Conservation (phyloP, 2,113 vertebrate species). For the Tor tambroides region DNA sequence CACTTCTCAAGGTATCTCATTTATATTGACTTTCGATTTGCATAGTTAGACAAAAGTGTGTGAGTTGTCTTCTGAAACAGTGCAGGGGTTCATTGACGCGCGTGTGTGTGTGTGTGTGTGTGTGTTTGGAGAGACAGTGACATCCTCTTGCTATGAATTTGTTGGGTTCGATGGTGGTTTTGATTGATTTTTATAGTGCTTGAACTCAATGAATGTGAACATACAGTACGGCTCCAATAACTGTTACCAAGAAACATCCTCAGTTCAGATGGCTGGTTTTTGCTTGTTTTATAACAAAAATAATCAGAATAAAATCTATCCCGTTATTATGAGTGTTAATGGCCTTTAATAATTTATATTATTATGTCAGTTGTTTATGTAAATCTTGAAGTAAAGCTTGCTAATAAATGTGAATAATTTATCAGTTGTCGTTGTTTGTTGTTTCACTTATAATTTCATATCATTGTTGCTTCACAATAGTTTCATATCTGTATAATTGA, state of each 20-base stretch:
- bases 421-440: not conserved
- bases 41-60: constrained; percentile 68
- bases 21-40: constrained; percentile 75
- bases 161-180: constrained; percentile 27
- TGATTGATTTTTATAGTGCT: constrained; percentile 42
- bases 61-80: constrained; percentile 59
- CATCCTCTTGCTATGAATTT: not conserved
- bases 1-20: constrained; percentile 75
- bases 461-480: no score
- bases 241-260: constrained; percentile 47
- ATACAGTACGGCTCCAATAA: constrained; percentile 31
- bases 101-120: constrained; percentile 45
- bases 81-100: constrained; percentile 61
- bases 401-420: constrained; percentile 37
- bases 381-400: constrained; percentile 29
- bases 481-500: not conserved
- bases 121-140: constrained; percentile 18
- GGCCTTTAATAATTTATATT: constrained; percentile 31
- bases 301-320: not conserved
- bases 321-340: constrained; percentile 12
- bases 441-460: no score
- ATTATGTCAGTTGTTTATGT: constrained; percentile 29
- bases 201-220: constrained; percentile 41
- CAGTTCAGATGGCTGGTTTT: constrained; percentile 6
- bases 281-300: not conserved